Percentiles rank a stretch among this genome's conserved stretches.
These are phyloP conservation scores for Mesoligia furuncula DNA, from an alignment of 2,888 invertebrate genomes.

Conservation along the genomic window DNA sequence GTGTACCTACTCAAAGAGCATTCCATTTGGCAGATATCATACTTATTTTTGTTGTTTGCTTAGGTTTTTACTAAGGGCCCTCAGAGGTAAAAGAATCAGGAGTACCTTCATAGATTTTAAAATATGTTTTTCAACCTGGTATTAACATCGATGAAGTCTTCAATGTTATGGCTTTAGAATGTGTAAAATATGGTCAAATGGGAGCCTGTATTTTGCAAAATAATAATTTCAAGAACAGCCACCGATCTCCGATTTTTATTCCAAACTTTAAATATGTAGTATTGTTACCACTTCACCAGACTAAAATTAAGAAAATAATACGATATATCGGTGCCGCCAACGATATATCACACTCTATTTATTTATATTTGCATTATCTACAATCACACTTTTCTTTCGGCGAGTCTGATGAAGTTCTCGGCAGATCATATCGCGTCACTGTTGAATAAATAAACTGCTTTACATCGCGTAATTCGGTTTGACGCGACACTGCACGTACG, in stretches of 20 bases:
- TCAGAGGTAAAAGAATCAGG: constrained; percentile 13
- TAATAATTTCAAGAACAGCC: not conserved
- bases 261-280: not conserved
- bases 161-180: not conserved
- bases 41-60: constrained; percentile 62
- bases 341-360: constrained; percentile 20
- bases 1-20: constrained; percentile 63
- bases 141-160: not conserved
- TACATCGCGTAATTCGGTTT: constrained; percentile 66
- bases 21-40: constrained; percentile 67
- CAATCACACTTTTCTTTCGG: constrained; percentile 41
- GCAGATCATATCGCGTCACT: constrained; percentile 55
- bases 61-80: constrained; percentile 48
- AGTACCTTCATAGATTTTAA: constrained; percentile 6
- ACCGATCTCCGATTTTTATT: not conserved
- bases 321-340: not conserved
- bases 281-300: not conserved
- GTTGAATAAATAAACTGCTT: constrained; percentile 59
- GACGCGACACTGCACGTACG: constrained; percentile 30
- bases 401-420: constrained; percentile 47
- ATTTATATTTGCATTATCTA: constrained; percentile 29
- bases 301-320: not conserved
- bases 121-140: not conserved
- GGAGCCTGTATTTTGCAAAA: not conserved
- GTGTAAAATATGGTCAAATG: constrained; percentile 2